Evolutionary conservation across 2,888 invertebrate genomes (phyloP).

Genomic region (Ariolimax columbianus): DNA sequence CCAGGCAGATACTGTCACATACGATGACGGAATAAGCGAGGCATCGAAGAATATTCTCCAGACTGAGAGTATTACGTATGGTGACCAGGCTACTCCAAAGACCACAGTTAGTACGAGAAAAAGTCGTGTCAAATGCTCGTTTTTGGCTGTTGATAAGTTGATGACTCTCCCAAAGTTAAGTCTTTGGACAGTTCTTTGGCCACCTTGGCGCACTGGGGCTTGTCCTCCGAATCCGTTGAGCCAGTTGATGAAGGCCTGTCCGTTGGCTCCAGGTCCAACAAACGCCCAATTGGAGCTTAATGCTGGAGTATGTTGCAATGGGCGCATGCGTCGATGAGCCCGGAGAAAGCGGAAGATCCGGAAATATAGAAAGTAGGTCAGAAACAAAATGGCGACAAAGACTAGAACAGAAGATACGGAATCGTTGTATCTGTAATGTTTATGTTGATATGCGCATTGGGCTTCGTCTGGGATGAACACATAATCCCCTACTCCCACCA

Average conservation of each 20-base stretch:
- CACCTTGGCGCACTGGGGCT: constrained; percentile 61
- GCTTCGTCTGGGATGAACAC: constrained; percentile 69
- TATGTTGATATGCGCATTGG: constrained; percentile 73
- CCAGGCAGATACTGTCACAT: constrained; percentile 68
- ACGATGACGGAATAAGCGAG: constrained; percentile 42
- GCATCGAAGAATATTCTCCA: constrained; percentile 66
- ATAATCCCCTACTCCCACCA: constrained; percentile 72
- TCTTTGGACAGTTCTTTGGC: constrained; percentile 58
- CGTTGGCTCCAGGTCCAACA: constrained; percentile 73
- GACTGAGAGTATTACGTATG: constrained; percentile 68
- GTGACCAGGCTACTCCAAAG: constrained; percentile 67
- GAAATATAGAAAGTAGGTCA: constrained; percentile 67
- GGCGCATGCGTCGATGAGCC: constrained; percentile 72
- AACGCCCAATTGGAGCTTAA: constrained; percentile 75
- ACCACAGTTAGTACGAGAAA: constrained; percentile 68
- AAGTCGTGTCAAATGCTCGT: constrained; percentile 71
- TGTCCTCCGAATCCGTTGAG: constrained; percentile 69
- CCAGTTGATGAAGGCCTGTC: constrained; percentile 71
- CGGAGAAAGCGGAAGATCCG: constrained; percentile 72
- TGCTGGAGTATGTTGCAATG: constrained; percentile 69
- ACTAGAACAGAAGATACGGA: constrained; percentile 72
- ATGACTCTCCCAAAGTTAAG: constrained; percentile 64
- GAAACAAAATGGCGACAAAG: constrained; percentile 64
- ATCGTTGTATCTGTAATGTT: constrained; percentile 70
- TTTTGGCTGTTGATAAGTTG: constrained; percentile 65